A percentile compares a stretch with the other conserved stretches of the same genome.
These are phyloP conservation scores for Ormyrus pomaceus DNA, from an alignment of 2,888 invertebrate genomes.

Conservation along the genomic window DNA sequence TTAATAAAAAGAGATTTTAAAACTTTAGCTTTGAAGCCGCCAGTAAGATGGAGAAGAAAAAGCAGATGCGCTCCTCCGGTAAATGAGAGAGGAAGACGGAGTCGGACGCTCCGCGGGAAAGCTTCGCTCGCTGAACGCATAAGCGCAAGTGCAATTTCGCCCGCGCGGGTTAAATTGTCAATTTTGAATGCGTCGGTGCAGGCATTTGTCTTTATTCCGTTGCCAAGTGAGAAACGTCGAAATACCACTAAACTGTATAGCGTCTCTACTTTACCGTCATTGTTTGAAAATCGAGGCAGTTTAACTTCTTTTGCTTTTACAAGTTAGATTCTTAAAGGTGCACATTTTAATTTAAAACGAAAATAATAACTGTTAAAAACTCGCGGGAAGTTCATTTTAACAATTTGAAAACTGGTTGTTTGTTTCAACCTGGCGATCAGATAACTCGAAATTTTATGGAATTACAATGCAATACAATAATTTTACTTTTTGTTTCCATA, in stretches of 20 bases:
- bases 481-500: too few relatives aligned
- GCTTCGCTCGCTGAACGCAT: conserved; percentile 11
- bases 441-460: too few relatives aligned
- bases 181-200: conserved; percentile 47
- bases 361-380: too few relatives aligned
- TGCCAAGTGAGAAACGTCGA: neutral
- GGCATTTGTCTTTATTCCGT: conserved; percentile 45
- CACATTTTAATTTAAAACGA: too few relatives aligned
- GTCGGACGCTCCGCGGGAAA: neutral
- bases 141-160: conserved; percentile 22
- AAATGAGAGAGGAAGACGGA: neutral
- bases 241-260: neutral
- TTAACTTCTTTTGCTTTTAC: too few relatives aligned
- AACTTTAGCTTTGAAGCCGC: conserved; percentile 46
- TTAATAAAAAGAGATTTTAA: conserved; percentile 46
- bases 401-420: too few relatives aligned
- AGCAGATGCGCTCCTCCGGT: conserved; percentile 10
- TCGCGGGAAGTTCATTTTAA: too few relatives aligned
- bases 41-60: neutral
- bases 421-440: too few relatives aligned
- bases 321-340: too few relatives aligned
- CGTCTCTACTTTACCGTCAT: neutral
- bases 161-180: conserved; percentile 46
- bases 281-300: neutral
- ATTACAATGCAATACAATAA: too few relatives aligned